A percentile compares a stretch with the other conserved stretches of the same genome.
Conservation (phyloP, 1,140 invertebrate genomes). For the Colletes gigas region DNA sequence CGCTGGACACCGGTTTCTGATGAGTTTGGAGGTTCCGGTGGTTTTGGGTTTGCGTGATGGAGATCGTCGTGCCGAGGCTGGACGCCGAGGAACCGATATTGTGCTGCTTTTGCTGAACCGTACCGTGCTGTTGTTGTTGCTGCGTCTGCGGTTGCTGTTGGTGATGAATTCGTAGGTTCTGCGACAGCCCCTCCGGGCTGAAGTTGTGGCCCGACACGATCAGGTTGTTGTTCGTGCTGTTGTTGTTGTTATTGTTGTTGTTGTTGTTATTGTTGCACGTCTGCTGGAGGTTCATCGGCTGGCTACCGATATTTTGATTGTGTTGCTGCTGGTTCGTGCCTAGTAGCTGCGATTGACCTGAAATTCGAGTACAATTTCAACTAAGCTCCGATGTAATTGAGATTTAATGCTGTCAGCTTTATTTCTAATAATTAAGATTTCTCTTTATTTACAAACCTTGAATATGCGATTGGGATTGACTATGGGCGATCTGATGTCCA, state of each 20-base stretch:
- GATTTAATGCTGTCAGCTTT: background rate
- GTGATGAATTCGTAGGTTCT: conserved; percentile 70
- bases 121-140: conserved; percentile 67
- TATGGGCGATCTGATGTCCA: conserved; percentile 78
- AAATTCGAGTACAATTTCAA: background rate
- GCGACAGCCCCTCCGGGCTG: conserved; percentile 70
- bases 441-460: conserved; percentile 69
- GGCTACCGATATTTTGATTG: conserved; percentile 66
- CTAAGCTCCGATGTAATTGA: too few relatives aligned
- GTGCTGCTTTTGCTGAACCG: conserved; percentile 57
- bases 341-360: conserved; percentile 77
- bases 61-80: conserved; percentile 59
- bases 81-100: conserved; percentile 59
- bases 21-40: conserved; percentile 76
- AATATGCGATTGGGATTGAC: conserved; percentile 79
- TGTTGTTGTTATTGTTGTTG: conserved; percentile 69
- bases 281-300: conserved; percentile 58
- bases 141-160: conserved; percentile 65
- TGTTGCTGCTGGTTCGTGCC: conserved; percentile 70
- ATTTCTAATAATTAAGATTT: too few relatives aligned
- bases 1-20: conserved; percentile 90
- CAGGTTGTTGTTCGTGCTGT: conserved; percentile 64
- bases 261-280: conserved; percentile 68
- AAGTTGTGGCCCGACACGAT: conserved; percentile 62
- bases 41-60: conserved; percentile 64